phyloP scores from a whole-genome alignment of 35 echinoderm and acorn worm genomes.

The Lytechinus pictus region DNA sequence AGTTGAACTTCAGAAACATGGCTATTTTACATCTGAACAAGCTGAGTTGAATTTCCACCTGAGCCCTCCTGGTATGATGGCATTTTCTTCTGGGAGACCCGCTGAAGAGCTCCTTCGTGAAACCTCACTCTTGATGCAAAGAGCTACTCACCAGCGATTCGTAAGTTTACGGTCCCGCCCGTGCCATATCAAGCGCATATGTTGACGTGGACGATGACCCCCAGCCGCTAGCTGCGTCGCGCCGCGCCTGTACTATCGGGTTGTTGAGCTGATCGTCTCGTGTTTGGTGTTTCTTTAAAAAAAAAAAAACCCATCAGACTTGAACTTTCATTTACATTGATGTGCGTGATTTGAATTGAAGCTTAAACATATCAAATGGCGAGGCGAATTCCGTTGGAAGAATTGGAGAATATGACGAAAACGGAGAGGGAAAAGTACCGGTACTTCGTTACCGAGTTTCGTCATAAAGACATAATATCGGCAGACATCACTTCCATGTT shows the following conservation, averaged over 20 bases:
- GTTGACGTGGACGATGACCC: no score
- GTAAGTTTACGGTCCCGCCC: background rate
- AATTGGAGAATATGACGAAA: constrained; percentile 16
- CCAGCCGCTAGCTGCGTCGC: no score
- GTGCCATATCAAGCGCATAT: no score
- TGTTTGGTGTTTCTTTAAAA: no score
- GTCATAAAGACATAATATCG: constrained; percentile 20
- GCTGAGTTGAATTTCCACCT: background rate
- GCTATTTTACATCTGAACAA: background rate
- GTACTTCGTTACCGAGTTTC: constrained; percentile 9
- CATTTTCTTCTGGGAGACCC: background rate
- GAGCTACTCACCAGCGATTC: background rate
- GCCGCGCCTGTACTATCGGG: no score
- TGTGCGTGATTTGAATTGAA: background rate
- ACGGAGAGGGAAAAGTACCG: constrained; percentile 23
- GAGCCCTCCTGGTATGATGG: background rate
- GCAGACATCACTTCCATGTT: background rate
- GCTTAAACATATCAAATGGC: background rate
- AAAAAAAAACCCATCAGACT: background rate
- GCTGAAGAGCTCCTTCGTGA: background rate
- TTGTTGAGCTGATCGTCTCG: no score
- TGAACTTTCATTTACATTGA: background rate
- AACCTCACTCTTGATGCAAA: background rate
- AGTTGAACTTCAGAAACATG: background rate
- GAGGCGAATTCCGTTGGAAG: background rate